Evolutionary conservation across 1,140 invertebrate genomes (phyloP), one percentile per base, ranked within the genome.

Genomic region (Trichoplusia ni): DNA sequence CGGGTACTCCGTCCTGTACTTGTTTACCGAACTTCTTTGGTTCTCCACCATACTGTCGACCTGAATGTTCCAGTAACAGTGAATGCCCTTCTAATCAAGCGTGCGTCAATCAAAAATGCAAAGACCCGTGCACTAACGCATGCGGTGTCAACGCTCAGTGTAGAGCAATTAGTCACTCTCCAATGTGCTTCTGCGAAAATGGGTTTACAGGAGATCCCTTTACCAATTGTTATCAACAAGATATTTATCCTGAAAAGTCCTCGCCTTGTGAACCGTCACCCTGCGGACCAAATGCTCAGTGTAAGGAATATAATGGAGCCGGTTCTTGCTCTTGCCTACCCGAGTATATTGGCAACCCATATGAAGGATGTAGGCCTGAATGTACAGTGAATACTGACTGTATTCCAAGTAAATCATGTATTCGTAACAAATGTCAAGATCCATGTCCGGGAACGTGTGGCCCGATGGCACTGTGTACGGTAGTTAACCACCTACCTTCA

Each of bases 371-470:
- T 82, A 90, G 94, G 60, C 93, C 94, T 6, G 94, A 94, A 81
- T 95, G 94, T 81, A 87, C 92, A 6, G 69, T 93, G 0, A 93
- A 94, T 72, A 92, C 92, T 1, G 94, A 95, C 72, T 95, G 95
- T 75, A 81, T 93, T 4, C 92, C 94, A 38, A 93, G 94, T 75
- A 93, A 91, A 72, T 93, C 94, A 19, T 95, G 95, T 67, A 92
- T 95, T 53, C 91, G 93, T 49, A 92, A 93, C 54, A 95, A 94
- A 86, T 96, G 95, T 73, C 91, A 92, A 73, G 93, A 95, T 83
- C 95, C 95, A 1, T 96, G 95, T 70, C 93, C 93, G 5, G 94
- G 94, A 53, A 93, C 92, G 7, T 95, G 94, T 78, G 95, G 94
- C 2, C 90, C 91, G 44, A 93, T 94, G 81, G 94, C 95, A 2